Base-by-base conservation (phyloP, 2,797 vertebrate genomes). In the Catamblyrhynchus diadema region DNA sequence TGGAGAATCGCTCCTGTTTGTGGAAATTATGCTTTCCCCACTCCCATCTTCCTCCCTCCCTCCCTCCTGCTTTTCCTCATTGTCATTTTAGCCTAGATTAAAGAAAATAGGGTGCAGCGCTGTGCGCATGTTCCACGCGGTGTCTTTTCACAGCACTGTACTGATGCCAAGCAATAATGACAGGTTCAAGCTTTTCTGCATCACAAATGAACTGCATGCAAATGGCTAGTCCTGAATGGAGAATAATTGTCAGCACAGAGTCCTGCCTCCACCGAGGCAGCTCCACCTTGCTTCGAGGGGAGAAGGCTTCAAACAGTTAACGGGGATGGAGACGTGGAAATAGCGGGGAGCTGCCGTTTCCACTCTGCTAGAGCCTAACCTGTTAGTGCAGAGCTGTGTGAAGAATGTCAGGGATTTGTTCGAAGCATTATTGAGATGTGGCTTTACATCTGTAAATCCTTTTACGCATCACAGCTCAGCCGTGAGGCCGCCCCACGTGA, bases 121-220 rank as follows among this genome's bases (percentile, higher is more conserved):
- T 81, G 57, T 90, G 95, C 95, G 93, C 96, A 96, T 97, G 96
- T 94, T 93, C 95, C 17, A 19, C 84, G 80, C 54, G 3, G 91
- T 77, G 85, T 77, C 88, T 93, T 96, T 95, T 96, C 94, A 95
- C 96, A 91, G 96, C 19, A 60, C 89, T 84, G 94, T 72, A 67
- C 96, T 97, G 91, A 97, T 97, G 97, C 97, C 97, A 97, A 97
- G 94, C 96, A 94, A 88, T 97, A 97, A 97, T 97, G 98, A 97
- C 97, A 97, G 97, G 97, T 96, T 98, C 97, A 97, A 97, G 97
- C 96, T 97, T 97, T 96, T 97, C 97, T 47, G 97, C 97, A 96
- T 97, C 94, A 93, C 96, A 95, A 97, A 97, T 96, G 97, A 97
- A 91, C 94, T 96, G 97, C 97, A 98, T 98, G 97, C 97, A 98